Evolutionary conservation across 1,140 invertebrate species (phyloP).

Genomic region (Caenorhabditis briggsae): DNA sequence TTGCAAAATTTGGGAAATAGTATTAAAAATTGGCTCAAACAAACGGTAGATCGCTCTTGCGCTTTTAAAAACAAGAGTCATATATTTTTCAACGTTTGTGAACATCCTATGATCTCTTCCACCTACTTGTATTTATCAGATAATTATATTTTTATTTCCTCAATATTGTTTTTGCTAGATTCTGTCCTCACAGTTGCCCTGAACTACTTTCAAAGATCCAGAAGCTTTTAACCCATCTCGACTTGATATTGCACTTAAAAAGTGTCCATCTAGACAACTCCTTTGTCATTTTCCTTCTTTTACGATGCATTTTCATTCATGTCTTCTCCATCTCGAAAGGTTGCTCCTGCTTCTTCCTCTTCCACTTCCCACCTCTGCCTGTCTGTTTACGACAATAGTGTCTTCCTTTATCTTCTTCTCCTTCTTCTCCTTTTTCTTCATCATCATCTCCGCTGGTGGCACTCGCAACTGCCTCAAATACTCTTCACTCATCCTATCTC

Average conservation of each 20-base stretch:
- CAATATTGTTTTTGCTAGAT: no score
- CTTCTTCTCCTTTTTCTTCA: background rate
- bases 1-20: no score
- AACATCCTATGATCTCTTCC: no score
- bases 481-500: slow-evolving; percentile 45
- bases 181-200: no score
- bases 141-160: no score
- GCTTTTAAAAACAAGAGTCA: no score
- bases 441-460: background rate
- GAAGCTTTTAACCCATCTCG: slow-evolving; percentile 5
- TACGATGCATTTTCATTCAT: slow-evolving; percentile 51
- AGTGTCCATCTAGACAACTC: background rate
- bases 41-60: no score
- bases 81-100: no score
- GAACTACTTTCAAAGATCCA: background rate
- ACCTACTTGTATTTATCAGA: no score
- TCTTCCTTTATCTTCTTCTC: background rate
- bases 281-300: background rate
- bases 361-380: slow-evolving; percentile 48
- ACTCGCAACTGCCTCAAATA: slow-evolving; percentile 45
- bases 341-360: background rate
- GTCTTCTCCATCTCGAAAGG: slow-evolving; percentile 38
- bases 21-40: no score
- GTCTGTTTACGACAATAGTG: slow-evolving; percentile 53
- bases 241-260: slow-evolving; percentile 29